Evolutionary conservation across 2,113 vertebrate genomes (phyloP).

Genomic region (Pomatostomus ruficeps): DNA sequence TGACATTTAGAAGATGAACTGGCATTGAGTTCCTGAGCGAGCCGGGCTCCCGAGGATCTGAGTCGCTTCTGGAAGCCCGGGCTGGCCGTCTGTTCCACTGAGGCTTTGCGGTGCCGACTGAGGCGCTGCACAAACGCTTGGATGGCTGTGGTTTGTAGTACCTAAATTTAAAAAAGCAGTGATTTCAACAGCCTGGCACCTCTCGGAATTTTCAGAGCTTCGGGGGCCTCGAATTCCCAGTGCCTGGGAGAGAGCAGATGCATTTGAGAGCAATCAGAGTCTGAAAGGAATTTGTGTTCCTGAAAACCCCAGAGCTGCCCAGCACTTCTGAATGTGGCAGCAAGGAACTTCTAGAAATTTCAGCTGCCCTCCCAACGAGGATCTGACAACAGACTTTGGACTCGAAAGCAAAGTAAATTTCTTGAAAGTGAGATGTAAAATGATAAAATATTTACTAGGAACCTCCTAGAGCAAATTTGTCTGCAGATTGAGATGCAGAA

Average conservation of each 20-base stretch:
- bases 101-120: background rate
- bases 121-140: constrained; percentile 16
- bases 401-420: background rate
- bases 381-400: background rate
- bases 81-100: constrained; percentile 51
- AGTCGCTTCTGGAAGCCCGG: constrained; percentile 48
- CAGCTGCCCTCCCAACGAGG: background rate
- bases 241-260: constrained; percentile 11
- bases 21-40: constrained; percentile 43
- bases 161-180: background rate
- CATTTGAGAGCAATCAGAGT: background rate
- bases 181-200: constrained; percentile 16
- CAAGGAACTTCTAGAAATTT: background rate
- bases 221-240: background rate
- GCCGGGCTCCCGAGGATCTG: constrained; percentile 32
- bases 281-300: background rate
- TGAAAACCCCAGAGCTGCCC: background rate
- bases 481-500: background rate
- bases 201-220: constrained; percentile 25
- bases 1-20: constrained; percentile 56
- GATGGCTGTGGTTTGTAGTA: background rate
- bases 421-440: background rate
- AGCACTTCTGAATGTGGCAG: background rate
- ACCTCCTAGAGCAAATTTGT: background rate
- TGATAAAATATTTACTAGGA: background rate